Conservation (phyloP, 37 sponge, comb jelly and placozoan species). For the Sycon ciliatum region DNA sequence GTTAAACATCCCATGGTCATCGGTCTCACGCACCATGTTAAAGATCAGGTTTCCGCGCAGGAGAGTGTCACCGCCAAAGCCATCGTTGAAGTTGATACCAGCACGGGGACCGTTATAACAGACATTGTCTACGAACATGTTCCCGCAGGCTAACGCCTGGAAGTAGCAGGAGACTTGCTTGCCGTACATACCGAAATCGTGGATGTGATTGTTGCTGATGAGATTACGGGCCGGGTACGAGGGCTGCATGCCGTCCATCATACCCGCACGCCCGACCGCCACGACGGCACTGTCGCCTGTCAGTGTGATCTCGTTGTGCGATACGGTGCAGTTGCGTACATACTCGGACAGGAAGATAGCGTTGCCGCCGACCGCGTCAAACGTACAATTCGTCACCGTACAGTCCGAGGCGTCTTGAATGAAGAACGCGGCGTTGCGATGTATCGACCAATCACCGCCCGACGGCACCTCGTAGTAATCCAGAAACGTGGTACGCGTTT, state of each 20-base stretch:
- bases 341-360: conserved; percentile 35
- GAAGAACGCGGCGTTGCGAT: conserved; percentile 38
- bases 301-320: conserved; percentile 41
- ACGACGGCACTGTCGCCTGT: conserved; percentile 63
- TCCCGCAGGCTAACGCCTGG: conserved; percentile 33
- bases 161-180: conserved; percentile 41
- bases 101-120: conserved; percentile 53
- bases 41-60: conserved; percentile 37
- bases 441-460: conserved; percentile 50
- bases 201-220: conserved; percentile 36
- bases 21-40: conserved; percentile 50
- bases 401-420: conserved; percentile 31
- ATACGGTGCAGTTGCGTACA: conserved; percentile 27
- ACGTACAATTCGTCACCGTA: conserved; percentile 21
- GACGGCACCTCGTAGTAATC: conserved; percentile 41
- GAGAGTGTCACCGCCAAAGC: conserved; percentile 43
- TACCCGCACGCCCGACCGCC: conserved; percentile 29
- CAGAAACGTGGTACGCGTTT: conserved; percentile 43
- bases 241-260: conserved; percentile 39
- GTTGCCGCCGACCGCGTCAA: conserved; percentile 48
- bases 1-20: conserved; percentile 49
- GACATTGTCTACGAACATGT: conserved; percentile 27
- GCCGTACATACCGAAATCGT: conserved; percentile 50
- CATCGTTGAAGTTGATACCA: conserved; percentile 56
- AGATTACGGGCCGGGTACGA: conserved; percentile 35